Evolutionary conservation across 2,113 vertebrate species (phyloP), one percentile per base, ranked within the genome.

Genomic region (Parotia lawesii): DNA sequence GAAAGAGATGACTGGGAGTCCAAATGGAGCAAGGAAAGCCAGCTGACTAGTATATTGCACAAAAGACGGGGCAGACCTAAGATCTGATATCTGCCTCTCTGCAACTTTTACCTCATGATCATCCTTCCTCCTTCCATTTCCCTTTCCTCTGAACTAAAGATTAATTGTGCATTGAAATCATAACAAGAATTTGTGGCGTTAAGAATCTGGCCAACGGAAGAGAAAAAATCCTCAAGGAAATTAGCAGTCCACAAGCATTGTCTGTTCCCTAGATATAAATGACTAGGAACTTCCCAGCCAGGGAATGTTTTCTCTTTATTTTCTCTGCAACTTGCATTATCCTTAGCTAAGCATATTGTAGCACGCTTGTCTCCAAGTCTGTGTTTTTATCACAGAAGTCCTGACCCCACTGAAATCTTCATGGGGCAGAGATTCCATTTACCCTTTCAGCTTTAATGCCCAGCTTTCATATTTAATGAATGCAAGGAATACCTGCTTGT

Each of bases 211-310:
- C 28, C 24, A 89, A 87, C 87, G 84, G 96, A 95, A 96, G 95
- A 87, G 90, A 90, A 76, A 76, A 93, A 94, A 42, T 93, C 67
- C 71, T 95, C 44, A 82, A 96, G 95, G 95, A 96, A 96, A 83
- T 95, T 37, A 94, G 51, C 82, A 80, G 82, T 92, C 88, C 15
- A 8, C 3, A 6, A 74, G 67, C 94, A 95, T 95, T 86, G 89
- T 94, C 48, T 82, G 66, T 93, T 90, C 60, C 25, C 51, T 80
- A 27, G 28, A 70, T 94, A 87, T 48, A 92, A 94, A 95, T 95
- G 29, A 80, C 54, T 58, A 48, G 64, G 65, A 91, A 91, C 65
- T 96, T 92, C 85, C 93, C 65, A 94, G 57, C 20, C 90, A 80
- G 48, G 25, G 75, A 61, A 40, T 74, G 79, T 93, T 95, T 95